Evolutionary conservation across 2,797 vertebrate genomes (phyloP).

Genomic region (Melanotaenia nigrans): DNA sequence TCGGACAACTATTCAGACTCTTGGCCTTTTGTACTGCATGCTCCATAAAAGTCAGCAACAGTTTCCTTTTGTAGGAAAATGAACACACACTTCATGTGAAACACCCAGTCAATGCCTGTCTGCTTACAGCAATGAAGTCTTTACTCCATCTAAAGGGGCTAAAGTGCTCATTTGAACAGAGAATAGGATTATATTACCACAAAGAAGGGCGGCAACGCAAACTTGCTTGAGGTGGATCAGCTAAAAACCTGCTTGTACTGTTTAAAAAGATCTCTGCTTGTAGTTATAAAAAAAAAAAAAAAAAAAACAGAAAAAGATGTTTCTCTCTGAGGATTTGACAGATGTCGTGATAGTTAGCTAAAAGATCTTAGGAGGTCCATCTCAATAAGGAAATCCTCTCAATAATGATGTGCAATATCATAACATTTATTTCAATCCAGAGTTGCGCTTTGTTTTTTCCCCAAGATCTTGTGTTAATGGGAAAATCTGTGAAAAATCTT

Average conservation of each 20-base stretch:
- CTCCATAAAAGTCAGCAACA: slow-evolving; percentile 44
- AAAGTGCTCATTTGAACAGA: slow-evolving; percentile 39
- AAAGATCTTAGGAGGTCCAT: background rate
- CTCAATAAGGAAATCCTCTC: background rate
- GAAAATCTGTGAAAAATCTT: background rate
- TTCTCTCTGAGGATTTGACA: slow-evolving; percentile 8
- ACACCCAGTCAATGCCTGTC: slow-evolving; percentile 37
- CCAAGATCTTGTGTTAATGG: background rate
- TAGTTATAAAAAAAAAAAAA: slow-evolving; percentile 22
- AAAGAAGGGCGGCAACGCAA: slow-evolving; percentile 30
- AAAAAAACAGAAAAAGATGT: slow-evolving; percentile 9
- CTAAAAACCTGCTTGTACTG: slow-evolving; percentile 8
- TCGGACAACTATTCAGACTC: slow-evolving; percentile 54
- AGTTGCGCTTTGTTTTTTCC: background rate
- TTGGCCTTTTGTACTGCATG: slow-evolving; percentile 38
- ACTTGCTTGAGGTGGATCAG: slow-evolving; percentile 31
- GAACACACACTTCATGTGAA: slow-evolving; percentile 36
- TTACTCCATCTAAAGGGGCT: slow-evolving; percentile 23
- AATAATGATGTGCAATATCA: background rate
- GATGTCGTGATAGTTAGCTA: slow-evolving; percentile 19
- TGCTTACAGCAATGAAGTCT: slow-evolving; percentile 39
- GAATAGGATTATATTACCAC: slow-evolving; percentile 14
- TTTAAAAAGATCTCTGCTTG: slow-evolving; percentile 18
- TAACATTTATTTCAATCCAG: background rate
- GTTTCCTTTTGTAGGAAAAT: slow-evolving; percentile 46